Evolutionary conservation across 2,113 vertebrate species (phyloP).

Genomic region (Ptyas mucosa): DNA sequence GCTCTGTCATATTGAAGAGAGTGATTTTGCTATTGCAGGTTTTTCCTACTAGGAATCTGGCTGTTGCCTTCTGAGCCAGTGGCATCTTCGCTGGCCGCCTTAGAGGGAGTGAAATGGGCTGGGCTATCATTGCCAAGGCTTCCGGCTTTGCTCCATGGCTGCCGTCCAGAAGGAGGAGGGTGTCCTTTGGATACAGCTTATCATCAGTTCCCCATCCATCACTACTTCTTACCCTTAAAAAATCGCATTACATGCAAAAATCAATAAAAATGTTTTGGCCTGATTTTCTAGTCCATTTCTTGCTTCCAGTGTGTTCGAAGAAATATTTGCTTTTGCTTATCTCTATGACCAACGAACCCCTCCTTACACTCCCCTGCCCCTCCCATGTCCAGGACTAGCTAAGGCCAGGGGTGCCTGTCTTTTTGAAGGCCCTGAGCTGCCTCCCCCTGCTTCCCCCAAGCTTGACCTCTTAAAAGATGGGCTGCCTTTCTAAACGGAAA

Average conservation of each 20-base stretch:
- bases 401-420: not conserved
- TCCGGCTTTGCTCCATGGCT: not conserved
- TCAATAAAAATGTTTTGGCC: not conserved
- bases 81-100: not conserved
- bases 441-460: not conserved
- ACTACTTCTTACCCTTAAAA: not conserved
- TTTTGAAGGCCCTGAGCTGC: not conserved
- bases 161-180: not conserved
- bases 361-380: not conserved
- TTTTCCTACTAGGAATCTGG: not conserved
- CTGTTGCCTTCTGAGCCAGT: not conserved
- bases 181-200: not conserved
- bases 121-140: not conserved
- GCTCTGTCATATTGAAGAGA: no score
- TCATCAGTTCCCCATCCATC: not conserved
- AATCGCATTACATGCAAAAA: not conserved
- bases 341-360: not conserved
- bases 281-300: not conserved
- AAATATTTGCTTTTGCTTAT: not conserved
- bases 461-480: not conserved
- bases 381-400: not conserved
- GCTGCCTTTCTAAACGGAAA: not conserved
- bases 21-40: not conserved
- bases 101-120: not conserved
- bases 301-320: not conserved